Percentiles rank a stretch among this genome's conserved stretches.
These are phyloP conservation scores for cat (Felis catus) DNA, from an alignment of 2,113 vertebrate genomes.

Conservation along the genomic window F.catus_Fca126_mat1.0 CM031420.1:137100001-137100500, in stretches of 20 bases:
- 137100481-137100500: background rate
- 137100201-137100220: background rate
- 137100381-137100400: background rate
- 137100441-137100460: fast-evolving
- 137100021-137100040: background rate
- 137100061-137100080: background rate
- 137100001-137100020: background rate
- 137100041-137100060: background rate
- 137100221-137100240: background rate
- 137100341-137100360: background rate
- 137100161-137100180: background rate
- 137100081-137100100: background rate
- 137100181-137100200: background rate
- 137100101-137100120: background rate
- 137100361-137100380: background rate
- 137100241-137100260: background rate
- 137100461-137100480: background rate
- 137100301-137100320: background rate
- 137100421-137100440: background rate
- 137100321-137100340: background rate
- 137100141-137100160: background rate
- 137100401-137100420: background rate
- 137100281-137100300: background rate
- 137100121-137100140: background rate
- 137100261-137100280: background rate